Percentiles rank a stretch among this genome's conserved stretches.
Evolutionary conservation across 2,888 invertebrate species (phyloP).

Genomic region (Synanthedon formicaeformis): DNA sequence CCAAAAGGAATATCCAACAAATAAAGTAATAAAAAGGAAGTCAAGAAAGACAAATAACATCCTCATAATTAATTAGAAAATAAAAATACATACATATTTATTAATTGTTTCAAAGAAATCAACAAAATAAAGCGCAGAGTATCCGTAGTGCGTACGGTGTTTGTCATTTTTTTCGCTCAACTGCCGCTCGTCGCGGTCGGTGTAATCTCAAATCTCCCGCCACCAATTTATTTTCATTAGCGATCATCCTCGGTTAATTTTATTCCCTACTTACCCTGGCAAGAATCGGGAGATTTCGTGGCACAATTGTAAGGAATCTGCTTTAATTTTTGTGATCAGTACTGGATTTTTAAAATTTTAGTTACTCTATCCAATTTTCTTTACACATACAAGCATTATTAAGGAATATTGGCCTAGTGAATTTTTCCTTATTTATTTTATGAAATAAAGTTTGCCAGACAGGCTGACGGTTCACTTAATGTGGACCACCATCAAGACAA

Average conservation of each 20-base stretch:
- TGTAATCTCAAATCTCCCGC: conserved; percentile 71
- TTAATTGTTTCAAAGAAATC: not conserved
- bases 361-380: too few species aligned
- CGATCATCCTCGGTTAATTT: conserved; percentile 77
- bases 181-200: conserved; percentile 35
- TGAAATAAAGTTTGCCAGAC: too few species aligned
- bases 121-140: conserved; percentile 8
- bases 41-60: not conserved
- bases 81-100: not conserved
- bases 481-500: too few species aligned
- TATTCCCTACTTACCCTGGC: conserved; percentile 70
- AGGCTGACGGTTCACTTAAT: too few species aligned
- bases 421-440: too few species aligned
- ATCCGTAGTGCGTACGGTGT: conserved; percentile 27
- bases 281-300: conserved; percentile 46
- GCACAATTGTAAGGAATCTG: conserved; percentile 25
- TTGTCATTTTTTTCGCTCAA: conserved; percentile 26
- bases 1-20: too few species aligned
- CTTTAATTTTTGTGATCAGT: conserved; percentile 12
- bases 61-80: not conserved
- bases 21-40: too few species aligned
- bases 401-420: too few species aligned
- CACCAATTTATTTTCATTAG: conserved; percentile 75
- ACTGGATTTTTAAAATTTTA: too few species aligned
- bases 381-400: too few species aligned